Evolutionary conservation across 2,888 invertebrate genomes (phyloP), one percentile per base, ranked within the genome.

Genomic region (Eucera pruinosa): DNA sequence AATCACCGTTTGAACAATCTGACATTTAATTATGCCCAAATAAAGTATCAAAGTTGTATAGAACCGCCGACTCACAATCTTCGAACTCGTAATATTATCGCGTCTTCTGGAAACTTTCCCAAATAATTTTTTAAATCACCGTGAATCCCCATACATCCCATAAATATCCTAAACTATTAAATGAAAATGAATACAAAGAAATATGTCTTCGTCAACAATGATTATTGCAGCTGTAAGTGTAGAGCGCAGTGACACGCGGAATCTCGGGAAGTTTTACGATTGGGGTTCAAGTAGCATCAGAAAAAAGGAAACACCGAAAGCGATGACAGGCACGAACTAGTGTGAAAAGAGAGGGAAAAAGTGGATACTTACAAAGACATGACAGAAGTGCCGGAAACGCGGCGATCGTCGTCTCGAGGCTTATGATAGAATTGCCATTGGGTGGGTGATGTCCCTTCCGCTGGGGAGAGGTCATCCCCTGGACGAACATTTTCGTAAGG

Each of bases 401-500:
- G 91, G 69, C 94, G 92, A 88, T 93, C 91, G 85, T 94, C 94
- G 85, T 94, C 94, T 67, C 93, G 93, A 86, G 94, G 93, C 78
- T 93, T 91, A 85, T 93, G 93, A 89, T 93, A 93, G 86, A 93
- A 93, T 86, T 93, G 93, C 94, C 94, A 93, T 80, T 94, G 92
- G 72, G 94, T 94, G 25, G 94, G 94, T 25, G 94, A 94, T 2
- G 94, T 93, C 23, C 91, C 90, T 76, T 94, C 94, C 60, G 92
- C 93, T 27, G 94, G 94, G 6, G 94, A 94, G 61, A 91, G 88
- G 66, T 93, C 93, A 82, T 94, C 94, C 45, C 93, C 93, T 11
- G 94, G 94, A 62, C 94, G 93, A 48, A 95, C 94, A 85, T 95
- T 95, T 86, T 95, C 95, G 89, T 95, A 95, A 18, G 95, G 95